Conservation (phyloP, 2,797 vertebrate genomes). For the Coccyzus lansbergi region DNA sequence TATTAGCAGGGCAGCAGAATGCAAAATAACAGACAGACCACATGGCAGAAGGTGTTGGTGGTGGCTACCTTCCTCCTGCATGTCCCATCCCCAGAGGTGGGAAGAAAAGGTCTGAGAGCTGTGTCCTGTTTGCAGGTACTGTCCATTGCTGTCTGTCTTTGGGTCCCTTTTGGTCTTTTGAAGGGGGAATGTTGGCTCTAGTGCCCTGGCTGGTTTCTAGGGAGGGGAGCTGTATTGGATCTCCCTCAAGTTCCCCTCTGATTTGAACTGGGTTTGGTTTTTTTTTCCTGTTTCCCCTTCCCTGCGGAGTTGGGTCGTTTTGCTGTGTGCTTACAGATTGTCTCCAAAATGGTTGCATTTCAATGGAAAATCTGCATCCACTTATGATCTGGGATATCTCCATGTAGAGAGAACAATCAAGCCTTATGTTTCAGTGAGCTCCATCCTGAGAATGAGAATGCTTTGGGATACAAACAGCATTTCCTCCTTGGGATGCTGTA, state of each 20-base stretch:
- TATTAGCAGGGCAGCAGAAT: not conserved
- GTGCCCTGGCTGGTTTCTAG: not conserved
- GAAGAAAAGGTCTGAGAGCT: not conserved
- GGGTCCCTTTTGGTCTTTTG: not conserved
- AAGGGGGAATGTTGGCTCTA: not conserved
- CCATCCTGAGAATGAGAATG: not conserved
- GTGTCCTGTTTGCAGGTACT: not conserved
- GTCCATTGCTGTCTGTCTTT: not conserved
- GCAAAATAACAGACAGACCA: not conserved
- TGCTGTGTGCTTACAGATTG: not conserved
- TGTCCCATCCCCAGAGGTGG: not conserved
- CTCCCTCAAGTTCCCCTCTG: not conserved
- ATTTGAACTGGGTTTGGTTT: accelerated
- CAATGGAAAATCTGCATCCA: not conserved
- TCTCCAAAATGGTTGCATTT: not conserved
- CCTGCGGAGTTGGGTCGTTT: accelerated
- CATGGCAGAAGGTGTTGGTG: not conserved
- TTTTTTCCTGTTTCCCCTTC: not conserved
- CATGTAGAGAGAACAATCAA: not conserved
- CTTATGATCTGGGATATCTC: not conserved
- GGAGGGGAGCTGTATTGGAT: not conserved
- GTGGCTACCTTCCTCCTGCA: not conserved
- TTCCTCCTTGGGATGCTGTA: not conserved
- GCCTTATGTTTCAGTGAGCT: not conserved
- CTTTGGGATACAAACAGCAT: not conserved